Conservation (phyloP, 2,113 vertebrate species). For the Lagopus leucura region DNA sequence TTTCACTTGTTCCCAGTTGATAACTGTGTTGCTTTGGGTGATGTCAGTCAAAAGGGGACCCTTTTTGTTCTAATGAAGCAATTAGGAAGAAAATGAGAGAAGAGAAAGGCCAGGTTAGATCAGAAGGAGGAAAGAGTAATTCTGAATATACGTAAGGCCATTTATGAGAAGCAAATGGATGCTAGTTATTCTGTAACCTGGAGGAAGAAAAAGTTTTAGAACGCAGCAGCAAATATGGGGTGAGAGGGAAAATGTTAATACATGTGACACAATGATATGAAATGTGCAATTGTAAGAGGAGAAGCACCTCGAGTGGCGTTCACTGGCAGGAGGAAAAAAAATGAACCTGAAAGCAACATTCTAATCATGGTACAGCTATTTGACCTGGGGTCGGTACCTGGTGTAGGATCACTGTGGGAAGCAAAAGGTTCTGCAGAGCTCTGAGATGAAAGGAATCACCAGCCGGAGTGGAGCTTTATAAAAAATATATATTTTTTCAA, state of each 20-base stretch:
- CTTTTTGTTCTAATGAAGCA: conserved; percentile 17
- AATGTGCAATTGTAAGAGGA: conserved; percentile 2
- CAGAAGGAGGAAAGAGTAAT: background rate
- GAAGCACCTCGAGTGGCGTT: background rate
- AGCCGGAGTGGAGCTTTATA: background rate
- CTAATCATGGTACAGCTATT: background rate
- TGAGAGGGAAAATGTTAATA: background rate
- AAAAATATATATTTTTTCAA: too few species aligned
- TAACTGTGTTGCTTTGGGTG: background rate
- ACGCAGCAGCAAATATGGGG: background rate
- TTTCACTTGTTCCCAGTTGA: background rate
- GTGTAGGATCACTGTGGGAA: background rate
- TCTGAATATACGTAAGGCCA: background rate
- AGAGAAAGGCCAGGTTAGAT: background rate
- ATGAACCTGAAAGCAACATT: background rate
- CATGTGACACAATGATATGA: background rate
- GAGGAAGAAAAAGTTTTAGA: background rate
- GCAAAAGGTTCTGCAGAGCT: conserved; percentile 7
- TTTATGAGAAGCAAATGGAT: conserved; percentile 14
- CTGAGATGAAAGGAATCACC: background rate
- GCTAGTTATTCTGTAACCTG: conserved; percentile 6
- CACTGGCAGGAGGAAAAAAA: background rate
- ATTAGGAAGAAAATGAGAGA: background rate
- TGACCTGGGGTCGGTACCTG: conserved; percentile 40
- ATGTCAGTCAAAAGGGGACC: background rate